These are phyloP conservation scores for Pseudorhombus dupliciocellatus DNA, from an alignment of 2,113 vertebrate genomes.

Conservation along the genomic window DNA sequence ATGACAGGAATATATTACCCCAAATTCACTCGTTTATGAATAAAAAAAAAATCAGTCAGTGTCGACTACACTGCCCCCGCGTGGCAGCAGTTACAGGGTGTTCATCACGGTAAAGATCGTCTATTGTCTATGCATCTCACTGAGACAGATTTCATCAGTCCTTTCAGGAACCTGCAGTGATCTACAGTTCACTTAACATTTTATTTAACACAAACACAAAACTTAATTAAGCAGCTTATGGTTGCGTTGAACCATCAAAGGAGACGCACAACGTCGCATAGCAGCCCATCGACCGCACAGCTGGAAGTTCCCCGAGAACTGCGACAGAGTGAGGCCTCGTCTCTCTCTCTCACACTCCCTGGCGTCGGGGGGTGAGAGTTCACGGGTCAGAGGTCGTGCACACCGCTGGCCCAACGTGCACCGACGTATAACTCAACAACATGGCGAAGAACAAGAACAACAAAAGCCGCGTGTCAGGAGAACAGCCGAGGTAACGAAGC, in stretches of 20 bases:
- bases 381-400: not conserved
- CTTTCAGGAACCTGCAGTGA: not conserved
- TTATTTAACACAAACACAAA: not conserved
- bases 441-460: slow-evolving; percentile 71
- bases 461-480: slow-evolving; percentile 15
- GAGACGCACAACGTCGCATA: too few species aligned
- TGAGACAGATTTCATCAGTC: not conserved
- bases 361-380: not conserved
- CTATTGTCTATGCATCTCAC: accelerated
- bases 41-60: not conserved
- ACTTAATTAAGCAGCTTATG: not conserved
- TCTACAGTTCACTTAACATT: not conserved
- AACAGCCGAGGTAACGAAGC: slow-evolving; percentile 62
- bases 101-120: slow-evolving; percentile 37
- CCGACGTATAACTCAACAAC: not conserved
- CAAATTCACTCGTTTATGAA: too few species aligned
- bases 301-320: not conserved
- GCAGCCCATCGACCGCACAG: not conserved
- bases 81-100: not conserved
- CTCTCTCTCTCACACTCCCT: accelerated
- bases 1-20: too few species aligned
- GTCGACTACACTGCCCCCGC: slow-evolving; percentile 20
- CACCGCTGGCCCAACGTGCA: not conserved
- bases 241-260: not conserved
- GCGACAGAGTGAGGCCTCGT: slow-evolving; percentile 21